These are phyloP conservation scores for Cyclina sinensis DNA, from an alignment of 1,140 invertebrate genomes.

Conservation along the genomic window DNA sequence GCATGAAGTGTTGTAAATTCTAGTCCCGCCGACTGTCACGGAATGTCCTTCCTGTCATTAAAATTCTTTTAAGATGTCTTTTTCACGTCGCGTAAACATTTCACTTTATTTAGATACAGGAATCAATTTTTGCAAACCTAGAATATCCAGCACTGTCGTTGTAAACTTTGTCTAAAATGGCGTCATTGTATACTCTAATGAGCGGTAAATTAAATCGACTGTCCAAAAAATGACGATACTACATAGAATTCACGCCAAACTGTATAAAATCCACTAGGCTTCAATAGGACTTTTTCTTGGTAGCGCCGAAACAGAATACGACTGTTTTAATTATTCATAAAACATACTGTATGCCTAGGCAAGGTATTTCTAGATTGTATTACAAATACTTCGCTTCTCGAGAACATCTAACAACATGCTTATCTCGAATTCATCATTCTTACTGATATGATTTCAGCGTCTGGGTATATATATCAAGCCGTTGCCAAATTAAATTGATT, in stretches of 20 bases:
- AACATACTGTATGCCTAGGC: background rate
- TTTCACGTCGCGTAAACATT: too few species aligned
- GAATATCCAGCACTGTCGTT: too few species aligned
- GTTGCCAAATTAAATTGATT: slow-evolving; percentile 9
- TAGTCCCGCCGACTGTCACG: too few species aligned
- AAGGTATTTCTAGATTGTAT: background rate
- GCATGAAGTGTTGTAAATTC: too few species aligned
- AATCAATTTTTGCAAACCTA: too few species aligned
- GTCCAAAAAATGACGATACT: background rate
- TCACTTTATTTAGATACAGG: too few species aligned
- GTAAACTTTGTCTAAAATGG: too few species aligned
- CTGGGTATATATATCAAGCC: background rate
- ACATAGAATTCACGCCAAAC: background rate
- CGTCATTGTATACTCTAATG: too few species aligned
- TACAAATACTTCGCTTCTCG: background rate
- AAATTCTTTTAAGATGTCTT: too few species aligned
- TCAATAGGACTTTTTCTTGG: background rate
- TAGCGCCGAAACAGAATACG: background rate
- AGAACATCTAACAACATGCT: background rate
- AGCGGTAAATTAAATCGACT: too few species aligned
- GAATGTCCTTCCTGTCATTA: too few species aligned
- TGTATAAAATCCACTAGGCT: background rate
- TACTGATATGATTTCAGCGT: slow-evolving; percentile 1
- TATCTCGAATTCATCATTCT: background rate
- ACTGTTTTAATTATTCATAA: background rate